These are phyloP conservation scores for Lethocerus indicus DNA, from an alignment of 1,140 invertebrate species.

Conservation along the genomic window DNA sequence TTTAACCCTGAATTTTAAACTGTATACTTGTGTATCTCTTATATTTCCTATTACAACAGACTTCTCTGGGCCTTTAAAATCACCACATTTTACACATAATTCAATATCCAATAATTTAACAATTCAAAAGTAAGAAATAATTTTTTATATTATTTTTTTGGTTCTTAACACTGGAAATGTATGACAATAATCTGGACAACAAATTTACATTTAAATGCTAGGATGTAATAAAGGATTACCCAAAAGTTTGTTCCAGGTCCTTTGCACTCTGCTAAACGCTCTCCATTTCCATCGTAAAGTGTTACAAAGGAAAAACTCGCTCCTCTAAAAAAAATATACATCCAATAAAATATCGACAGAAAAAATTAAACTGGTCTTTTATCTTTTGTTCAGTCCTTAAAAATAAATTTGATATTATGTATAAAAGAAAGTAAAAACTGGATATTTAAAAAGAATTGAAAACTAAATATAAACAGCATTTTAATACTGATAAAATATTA, in stretches of 20 bases:
- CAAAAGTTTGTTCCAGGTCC: slow-evolving; percentile 71
- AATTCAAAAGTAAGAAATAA: background rate
- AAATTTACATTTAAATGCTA: slow-evolving; percentile 1
- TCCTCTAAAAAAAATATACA: slow-evolving; percentile 50
- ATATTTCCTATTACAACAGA: slow-evolving; percentile 1
- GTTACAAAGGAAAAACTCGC: slow-evolving; percentile 64
- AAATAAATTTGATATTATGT: no score
- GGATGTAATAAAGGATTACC: slow-evolving; percentile 28
- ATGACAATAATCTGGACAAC: background rate
- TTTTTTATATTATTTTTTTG: background rate
- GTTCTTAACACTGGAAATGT: background rate
- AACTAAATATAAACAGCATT: no score
- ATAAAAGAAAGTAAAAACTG: no score
- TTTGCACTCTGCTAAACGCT: slow-evolving; percentile 39
- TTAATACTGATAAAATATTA: no score
- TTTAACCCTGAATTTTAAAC: no score
- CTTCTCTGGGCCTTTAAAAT: background rate
- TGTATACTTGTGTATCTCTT: no score
- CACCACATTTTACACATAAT: background rate
- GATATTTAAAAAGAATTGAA: no score
- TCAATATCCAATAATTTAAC: background rate
- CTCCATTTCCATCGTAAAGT: slow-evolving; percentile 51
- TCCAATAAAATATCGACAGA: no score
- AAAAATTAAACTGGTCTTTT: no score
- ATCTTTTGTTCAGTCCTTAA: no score